Evolutionary conservation across 2,113 vertebrate species (phyloP).

Genomic region (Nothobranchius furzeri): DNA sequence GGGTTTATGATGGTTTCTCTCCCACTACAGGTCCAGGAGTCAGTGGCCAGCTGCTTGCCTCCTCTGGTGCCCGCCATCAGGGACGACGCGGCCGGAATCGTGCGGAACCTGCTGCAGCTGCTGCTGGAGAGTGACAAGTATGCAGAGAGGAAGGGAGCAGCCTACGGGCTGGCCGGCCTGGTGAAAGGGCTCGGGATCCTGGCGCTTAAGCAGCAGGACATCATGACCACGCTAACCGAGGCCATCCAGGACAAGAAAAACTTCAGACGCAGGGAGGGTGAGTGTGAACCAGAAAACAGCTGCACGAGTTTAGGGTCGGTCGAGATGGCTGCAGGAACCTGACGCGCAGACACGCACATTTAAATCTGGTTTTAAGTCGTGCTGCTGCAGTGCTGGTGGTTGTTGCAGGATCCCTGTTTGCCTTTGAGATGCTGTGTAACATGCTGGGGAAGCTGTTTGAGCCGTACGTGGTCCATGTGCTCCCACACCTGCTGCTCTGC

Average conservation of each 20-base stretch:
- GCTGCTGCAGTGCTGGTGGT: background rate
- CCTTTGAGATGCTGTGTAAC: constrained; percentile 98
- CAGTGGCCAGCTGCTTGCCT: constrained; percentile 92
- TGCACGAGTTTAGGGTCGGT: background rate
- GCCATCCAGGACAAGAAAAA: constrained; percentile 99
- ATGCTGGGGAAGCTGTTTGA: constrained; percentile 99
- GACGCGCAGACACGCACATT: background rate
- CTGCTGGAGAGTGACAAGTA: constrained; percentile 97
- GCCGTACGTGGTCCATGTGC: constrained; percentile 95
- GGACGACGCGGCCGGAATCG: constrained; percentile 94
- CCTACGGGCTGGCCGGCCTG: constrained; percentile 93
- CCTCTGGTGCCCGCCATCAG: constrained; percentile 96
- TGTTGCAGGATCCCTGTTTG: constrained; percentile 90
- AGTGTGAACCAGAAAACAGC: constrained; percentile 8
- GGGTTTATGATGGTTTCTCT: background rate
- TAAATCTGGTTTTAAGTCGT: background rate
- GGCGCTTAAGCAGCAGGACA: constrained; percentile 97
- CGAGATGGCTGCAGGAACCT: background rate
- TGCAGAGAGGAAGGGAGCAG: constrained; percentile 93
- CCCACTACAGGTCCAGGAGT: constrained; percentile 91
- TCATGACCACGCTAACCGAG: constrained; percentile 94
- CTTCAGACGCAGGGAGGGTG: constrained; percentile 94
- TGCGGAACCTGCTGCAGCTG: constrained; percentile 92
- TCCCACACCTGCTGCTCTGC: constrained; percentile 95
- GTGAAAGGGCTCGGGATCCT: constrained; percentile 97